A percentile compares a stretch with the other conserved stretches of the same genome.
Evolutionary conservation across 2,888 invertebrate genomes (phyloP).

Genomic region (Gandaritis pyraliata): DNA sequence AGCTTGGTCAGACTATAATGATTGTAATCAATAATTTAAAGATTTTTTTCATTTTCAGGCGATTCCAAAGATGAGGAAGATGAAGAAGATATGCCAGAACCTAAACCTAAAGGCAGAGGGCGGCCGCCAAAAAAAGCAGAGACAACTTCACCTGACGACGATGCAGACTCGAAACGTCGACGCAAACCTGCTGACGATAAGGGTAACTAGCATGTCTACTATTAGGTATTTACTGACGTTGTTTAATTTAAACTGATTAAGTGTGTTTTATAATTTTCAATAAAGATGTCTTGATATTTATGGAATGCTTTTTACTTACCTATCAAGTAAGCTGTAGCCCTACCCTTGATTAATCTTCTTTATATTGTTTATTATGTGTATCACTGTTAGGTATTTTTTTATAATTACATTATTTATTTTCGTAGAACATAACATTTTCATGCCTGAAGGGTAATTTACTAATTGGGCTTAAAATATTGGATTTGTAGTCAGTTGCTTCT

Average conservation of each 20-base stretch:
- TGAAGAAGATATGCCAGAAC: constrained; percentile 59
- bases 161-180: constrained; percentile 67
- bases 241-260: constrained; percentile 68
- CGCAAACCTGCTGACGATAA: constrained; percentile 73
- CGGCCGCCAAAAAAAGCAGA: constrained; percentile 66
- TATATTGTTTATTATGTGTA: constrained; percentile 10
- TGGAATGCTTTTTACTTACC: constrained; percentile 66
- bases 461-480: constrained; percentile 18
- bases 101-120: constrained; percentile 67
- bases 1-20: too few species aligned
- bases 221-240: constrained; percentile 58
- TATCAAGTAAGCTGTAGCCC: constrained; percentile 25
- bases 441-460: constrained; percentile 19
- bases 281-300: constrained; percentile 74
- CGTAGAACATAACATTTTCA: constrained; percentile 19
- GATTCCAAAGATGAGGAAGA: constrained; percentile 61
- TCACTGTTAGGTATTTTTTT: constrained; percentile 9
- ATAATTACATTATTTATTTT: constrained; percentile 1
- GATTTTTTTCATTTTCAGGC: constrained; percentile 47
- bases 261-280: constrained; percentile 72
- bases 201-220: constrained; percentile 75
- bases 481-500: constrained; percentile 15
- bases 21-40: too few species aligned
- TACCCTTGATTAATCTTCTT: constrained; percentile 11
- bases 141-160: constrained; percentile 54